These are phyloP conservation scores for Nipponacmea schrenckii DNA, from an alignment of 2,888 invertebrate genomes.

Conservation along the genomic window DNA sequence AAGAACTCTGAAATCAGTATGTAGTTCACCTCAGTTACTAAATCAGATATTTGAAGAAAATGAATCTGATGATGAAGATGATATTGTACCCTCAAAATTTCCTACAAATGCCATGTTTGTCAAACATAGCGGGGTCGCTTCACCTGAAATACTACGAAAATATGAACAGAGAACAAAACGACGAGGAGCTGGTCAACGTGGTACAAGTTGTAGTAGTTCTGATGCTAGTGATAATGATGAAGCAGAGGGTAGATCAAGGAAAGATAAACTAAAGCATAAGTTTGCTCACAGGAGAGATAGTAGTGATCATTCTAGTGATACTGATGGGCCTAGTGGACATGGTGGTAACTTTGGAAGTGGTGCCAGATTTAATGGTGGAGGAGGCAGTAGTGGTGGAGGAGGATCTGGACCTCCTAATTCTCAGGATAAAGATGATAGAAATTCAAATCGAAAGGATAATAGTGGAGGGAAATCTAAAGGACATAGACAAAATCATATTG, in stretches of 20 bases:
- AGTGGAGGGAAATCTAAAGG: slow-evolving; percentile 41
- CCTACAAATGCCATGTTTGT: slow-evolving; percentile 39
- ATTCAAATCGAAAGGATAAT: slow-evolving; percentile 27
- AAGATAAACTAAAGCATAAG: slow-evolving; percentile 61
- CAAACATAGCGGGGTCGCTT: slow-evolving; percentile 50
- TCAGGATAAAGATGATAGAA: slow-evolving; percentile 25
- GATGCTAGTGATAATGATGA: slow-evolving; percentile 86
- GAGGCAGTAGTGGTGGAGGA: slow-evolving; percentile 34
- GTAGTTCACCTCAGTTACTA: slow-evolving; percentile 71
- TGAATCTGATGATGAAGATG: slow-evolving; percentile 69
- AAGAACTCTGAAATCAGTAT: slow-evolving; percentile 68
- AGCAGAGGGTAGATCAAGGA: slow-evolving; percentile 57
- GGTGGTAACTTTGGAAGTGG: slow-evolving; percentile 47
- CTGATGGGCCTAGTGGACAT: slow-evolving; percentile 59
- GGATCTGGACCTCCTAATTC: slow-evolving; percentile 28
- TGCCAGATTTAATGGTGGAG: slow-evolving; percentile 30
- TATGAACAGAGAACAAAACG: slow-evolving; percentile 73
- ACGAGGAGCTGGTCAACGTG: slow-evolving; percentile 74
- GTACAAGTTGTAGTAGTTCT: slow-evolving; percentile 88
- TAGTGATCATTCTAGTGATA: slow-evolving; percentile 67
- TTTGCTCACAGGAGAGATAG: slow-evolving; percentile 62
- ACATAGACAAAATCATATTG: slow-evolving; percentile 38
- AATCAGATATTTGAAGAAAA: slow-evolving; percentile 80
- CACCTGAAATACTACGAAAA: slow-evolving; percentile 67
- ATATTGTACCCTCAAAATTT: slow-evolving; percentile 50